These are phyloP conservation scores for Drosophila phalerata DNA, from an alignment of 2,888 invertebrate species.

Conservation along the genomic window DNA sequence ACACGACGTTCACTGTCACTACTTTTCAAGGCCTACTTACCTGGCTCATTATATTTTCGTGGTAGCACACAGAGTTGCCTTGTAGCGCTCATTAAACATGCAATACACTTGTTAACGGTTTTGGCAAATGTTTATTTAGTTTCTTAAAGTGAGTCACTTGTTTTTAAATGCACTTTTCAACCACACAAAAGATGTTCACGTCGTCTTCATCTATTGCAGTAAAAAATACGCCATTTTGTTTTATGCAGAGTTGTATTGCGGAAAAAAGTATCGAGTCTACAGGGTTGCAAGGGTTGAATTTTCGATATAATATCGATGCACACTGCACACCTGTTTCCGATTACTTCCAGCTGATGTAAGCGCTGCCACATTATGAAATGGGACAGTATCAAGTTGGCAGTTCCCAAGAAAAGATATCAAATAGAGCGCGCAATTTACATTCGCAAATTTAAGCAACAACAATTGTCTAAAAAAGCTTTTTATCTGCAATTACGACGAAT, in stretches of 20 bases:
- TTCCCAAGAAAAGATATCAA: slow-evolving; percentile 2
- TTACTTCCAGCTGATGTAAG: slow-evolving; percentile 37
- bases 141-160: slow-evolving; percentile 61
- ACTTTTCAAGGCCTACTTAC: slow-evolving; percentile 82
- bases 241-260: slow-evolving; percentile 48
- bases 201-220: slow-evolving; percentile 65
- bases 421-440: too few relatives aligned
- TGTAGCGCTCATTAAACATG: slow-evolving; percentile 84
- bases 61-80: slow-evolving; percentile 80
- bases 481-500: too few relatives aligned
- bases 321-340: slow-evolving; percentile 41
- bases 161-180: slow-evolving; percentile 74
- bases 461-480: too few relatives aligned
- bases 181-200: slow-evolving; percentile 76
- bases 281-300: neutral
- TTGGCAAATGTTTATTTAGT: slow-evolving; percentile 61
- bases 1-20: slow-evolving; percentile 74
- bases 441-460: too few relatives aligned
- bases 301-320: slow-evolving; percentile 4
- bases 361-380: slow-evolving; percentile 6
- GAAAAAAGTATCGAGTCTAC: slow-evolving; percentile 17
- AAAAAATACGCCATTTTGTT: slow-evolving; percentile 83
- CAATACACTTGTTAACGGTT: slow-evolving; percentile 70
- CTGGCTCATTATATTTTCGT: slow-evolving; percentile 85
- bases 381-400: slow-evolving; percentile 39